Evolutionary conservation across 2,888 invertebrate genomes (phyloP).

Genomic region (Notodonta dromedarius): DNA sequence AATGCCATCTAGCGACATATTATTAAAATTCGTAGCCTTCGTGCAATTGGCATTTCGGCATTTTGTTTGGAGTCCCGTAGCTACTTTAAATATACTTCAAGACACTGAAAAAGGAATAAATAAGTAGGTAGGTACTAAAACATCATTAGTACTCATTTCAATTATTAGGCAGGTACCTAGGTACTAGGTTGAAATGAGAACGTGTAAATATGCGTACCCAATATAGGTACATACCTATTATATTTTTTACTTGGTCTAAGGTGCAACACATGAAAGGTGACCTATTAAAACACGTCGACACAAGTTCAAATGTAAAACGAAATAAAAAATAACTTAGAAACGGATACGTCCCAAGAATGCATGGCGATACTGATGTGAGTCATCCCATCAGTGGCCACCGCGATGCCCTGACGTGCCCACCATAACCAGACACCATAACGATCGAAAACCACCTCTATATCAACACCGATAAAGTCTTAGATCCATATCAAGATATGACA

Average conservation of each 20-base stretch:
- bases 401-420: slow-evolving; percentile 56
- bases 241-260: too few relatives aligned
- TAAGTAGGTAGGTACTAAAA: too few relatives aligned
- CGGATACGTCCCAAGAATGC: slow-evolving; percentile 78
- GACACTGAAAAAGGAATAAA: too few relatives aligned
- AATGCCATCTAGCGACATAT: background rate
- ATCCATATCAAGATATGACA: slow-evolving; percentile 35
- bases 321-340: slow-evolving; percentile 63
- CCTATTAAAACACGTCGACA: slow-evolving; percentile 60
- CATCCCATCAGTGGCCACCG: slow-evolving; percentile 76
- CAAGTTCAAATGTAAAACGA: slow-evolving; percentile 56
- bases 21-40: too few relatives aligned
- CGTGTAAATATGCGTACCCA: too few relatives aligned
- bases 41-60: too few relatives aligned
- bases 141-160: too few relatives aligned
- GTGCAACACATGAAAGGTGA: slow-evolving; percentile 30
- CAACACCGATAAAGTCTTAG: slow-evolving; percentile 34
- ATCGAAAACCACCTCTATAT: slow-evolving; percentile 43
- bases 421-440: slow-evolving; percentile 33
- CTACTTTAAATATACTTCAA: too few relatives aligned
- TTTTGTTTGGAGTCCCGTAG: too few relatives aligned
- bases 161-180: too few relatives aligned
- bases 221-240: too few relatives aligned
- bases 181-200: too few relatives aligned
- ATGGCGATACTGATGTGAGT: slow-evolving; percentile 71